Evolutionary conservation across 2,797 vertebrate genomes (phyloP).

Genomic region (Myotis vivesi): DNA sequence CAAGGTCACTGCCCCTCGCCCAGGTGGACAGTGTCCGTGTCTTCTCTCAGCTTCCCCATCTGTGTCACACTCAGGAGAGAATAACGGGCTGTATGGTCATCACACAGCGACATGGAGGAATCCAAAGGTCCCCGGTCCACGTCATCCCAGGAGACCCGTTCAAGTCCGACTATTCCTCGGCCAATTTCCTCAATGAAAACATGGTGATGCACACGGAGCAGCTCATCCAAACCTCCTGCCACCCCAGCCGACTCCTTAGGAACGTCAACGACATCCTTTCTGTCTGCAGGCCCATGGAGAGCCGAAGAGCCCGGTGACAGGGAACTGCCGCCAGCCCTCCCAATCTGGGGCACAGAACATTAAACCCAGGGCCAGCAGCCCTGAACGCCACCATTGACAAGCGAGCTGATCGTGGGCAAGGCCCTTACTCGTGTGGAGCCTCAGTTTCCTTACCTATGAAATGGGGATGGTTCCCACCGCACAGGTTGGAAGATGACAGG

Average conservation of each 20-base stretch:
- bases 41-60: neutral
- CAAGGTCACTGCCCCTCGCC: neutral
- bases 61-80: neutral
- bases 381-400: neutral
- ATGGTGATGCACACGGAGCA: neutral
- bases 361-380: no score
- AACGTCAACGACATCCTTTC: neutral
- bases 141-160: neutral
- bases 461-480: neutral
- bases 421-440: neutral
- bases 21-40: neutral
- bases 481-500: neutral
- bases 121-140: neutral
- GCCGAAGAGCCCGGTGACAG: neutral
- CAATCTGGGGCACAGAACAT: neutral
- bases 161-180: neutral
- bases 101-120: neutral
- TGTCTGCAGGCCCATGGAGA: neutral
- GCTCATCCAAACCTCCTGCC: neutral
- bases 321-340: accelerated
- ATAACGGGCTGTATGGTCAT: neutral
- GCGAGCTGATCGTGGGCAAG: neutral
- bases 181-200: neutral
- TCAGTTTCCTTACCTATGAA: neutral
- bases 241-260: neutral